phyloP scores from a whole-genome alignment of 2,888 invertebrate species.

The Pilophorus perplexus region DNA sequence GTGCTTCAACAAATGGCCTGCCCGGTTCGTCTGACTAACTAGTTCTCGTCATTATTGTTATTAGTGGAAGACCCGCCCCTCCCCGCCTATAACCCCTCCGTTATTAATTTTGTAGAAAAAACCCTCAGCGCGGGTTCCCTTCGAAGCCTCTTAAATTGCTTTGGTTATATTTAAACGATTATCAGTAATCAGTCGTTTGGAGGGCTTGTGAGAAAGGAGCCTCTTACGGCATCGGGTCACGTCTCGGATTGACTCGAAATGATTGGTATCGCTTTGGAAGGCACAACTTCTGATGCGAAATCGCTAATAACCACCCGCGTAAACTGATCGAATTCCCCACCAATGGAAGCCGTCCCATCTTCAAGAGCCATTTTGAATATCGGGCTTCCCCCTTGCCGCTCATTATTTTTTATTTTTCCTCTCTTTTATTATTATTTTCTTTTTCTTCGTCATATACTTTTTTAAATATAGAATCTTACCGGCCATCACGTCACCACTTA shows the following conservation, averaged over 20 bases:
- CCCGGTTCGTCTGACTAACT: conserved; percentile 25
- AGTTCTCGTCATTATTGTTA: conserved; percentile 43
- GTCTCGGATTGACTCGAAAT: conserved; percentile 41
- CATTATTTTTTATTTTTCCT: conserved; percentile 5
- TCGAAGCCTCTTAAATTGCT: conserved; percentile 43
- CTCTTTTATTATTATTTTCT: conserved; percentile 1
- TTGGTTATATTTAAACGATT: conserved; percentile 47
- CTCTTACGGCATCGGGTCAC: conserved; percentile 39
- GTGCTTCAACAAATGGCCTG: conserved; percentile 38
- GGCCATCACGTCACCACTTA: conserved; percentile 38
- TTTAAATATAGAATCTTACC: conserved; percentile 31
- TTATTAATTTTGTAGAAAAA: conserved; percentile 42
- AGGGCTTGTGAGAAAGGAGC: conserved; percentile 39
- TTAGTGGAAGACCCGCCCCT: conserved; percentile 32
- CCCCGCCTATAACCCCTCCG: conserved; percentile 40
- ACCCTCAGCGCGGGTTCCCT: conserved; percentile 11
- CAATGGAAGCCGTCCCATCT: neutral
- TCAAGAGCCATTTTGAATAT: conserved; percentile 30
- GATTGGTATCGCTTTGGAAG: conserved; percentile 38
- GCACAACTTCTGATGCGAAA: conserved; percentile 32
- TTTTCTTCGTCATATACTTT: conserved; percentile 17
- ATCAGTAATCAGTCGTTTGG: conserved; percentile 46
- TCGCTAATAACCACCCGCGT: conserved; percentile 40
- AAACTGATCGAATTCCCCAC: conserved; percentile 24
- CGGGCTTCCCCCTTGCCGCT: conserved; percentile 1